Percentiles rank a stretch among this genome's conserved stretches.
These are phyloP conservation scores for Uloborus plumipes DNA, from an alignment of 2,888 invertebrate genomes.

Conservation along the genomic window DNA sequence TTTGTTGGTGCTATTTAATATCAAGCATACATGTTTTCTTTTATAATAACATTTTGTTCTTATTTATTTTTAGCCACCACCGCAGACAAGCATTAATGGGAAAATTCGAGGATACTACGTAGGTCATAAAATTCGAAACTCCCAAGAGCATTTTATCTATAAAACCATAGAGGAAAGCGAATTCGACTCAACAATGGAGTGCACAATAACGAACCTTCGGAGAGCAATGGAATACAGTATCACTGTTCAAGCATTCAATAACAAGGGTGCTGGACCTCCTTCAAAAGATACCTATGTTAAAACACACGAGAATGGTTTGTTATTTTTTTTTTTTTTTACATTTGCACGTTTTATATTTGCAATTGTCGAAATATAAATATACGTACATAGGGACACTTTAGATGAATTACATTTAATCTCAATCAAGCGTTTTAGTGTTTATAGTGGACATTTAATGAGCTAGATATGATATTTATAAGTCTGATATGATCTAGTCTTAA, in stretches of 20 bases:
- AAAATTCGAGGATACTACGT: slow-evolving; percentile 72
- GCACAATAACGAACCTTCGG: slow-evolving; percentile 63
- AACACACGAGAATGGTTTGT: slow-evolving; percentile 72
- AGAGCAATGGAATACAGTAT: slow-evolving; percentile 70
- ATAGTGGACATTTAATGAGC: too few relatives aligned
- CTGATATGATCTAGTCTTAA: too few relatives aligned
- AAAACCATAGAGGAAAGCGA: slow-evolving; percentile 68
- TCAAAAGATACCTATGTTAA: slow-evolving; percentile 70
- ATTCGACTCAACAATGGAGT: slow-evolving; percentile 57
- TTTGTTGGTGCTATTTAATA: too few relatives aligned
- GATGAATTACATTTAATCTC: too few relatives aligned
- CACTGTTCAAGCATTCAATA: slow-evolving; percentile 72
- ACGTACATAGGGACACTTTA: too few relatives aligned
- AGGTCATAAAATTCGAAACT: slow-evolving; percentile 70
- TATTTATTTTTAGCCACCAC: slow-evolving; percentile 69
- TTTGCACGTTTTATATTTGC: too few relatives aligned
- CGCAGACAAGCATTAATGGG: slow-evolving; percentile 70
- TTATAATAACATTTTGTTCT: too few relatives aligned
- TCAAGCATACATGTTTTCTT: too few relatives aligned
- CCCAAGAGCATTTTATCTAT: slow-evolving; percentile 70
- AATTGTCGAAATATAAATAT: too few relatives aligned
- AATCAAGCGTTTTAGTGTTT: too few relatives aligned
- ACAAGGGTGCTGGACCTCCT: slow-evolving; percentile 71
- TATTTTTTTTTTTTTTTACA: slow-evolving; percentile 60
- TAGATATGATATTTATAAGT: too few relatives aligned